A percentile compares a stretch with the other conserved stretches of the same genome.
Evolutionary conservation across 1,140 invertebrate species (phyloP).

Genomic region (Anoplophora glabripennis): DNA sequence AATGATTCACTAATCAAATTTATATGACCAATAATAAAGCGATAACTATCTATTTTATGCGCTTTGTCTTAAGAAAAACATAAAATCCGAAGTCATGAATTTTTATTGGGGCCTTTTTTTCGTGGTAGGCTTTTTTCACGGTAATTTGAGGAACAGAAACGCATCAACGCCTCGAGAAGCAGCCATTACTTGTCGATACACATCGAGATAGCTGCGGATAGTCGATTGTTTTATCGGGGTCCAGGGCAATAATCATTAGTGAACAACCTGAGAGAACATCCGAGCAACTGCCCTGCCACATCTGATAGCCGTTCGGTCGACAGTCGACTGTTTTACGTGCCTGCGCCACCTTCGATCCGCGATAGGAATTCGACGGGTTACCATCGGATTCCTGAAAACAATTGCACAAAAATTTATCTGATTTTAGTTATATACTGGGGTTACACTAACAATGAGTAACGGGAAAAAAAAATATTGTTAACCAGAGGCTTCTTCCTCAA

Average conservation of each 20-base stretch:
- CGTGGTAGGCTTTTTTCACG: conserved; percentile 1
- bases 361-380: neutral
- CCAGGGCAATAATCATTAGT: conserved; percentile 32
- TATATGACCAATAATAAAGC: conserved; percentile 20
- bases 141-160: conserved; percentile 20
- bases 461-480: too few relatives aligned
- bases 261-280: conserved; percentile 25
- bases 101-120: conserved; percentile 27
- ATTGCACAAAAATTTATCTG: too few relatives aligned
- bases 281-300: neutral
- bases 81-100: conserved; percentile 28
- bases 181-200: conserved; percentile 33
- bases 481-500: too few relatives aligned
- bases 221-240: conserved; percentile 33
- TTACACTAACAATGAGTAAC: too few relatives aligned
- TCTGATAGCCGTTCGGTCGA: conserved; percentile 15
- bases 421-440: too few relatives aligned
- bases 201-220: conserved; percentile 24
- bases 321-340: conserved; percentile 11
- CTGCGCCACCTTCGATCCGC: conserved; percentile 4
- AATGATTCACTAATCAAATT: conserved; percentile 21
- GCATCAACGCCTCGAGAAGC: conserved; percentile 23
- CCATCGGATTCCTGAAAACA: too few relatives aligned
- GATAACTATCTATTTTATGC: conserved; percentile 22
- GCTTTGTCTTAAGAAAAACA: conserved; percentile 14